A percentile compares a stretch with the other conserved stretches of the same genome.
Evolutionary conservation across 2,113 vertebrate species (phyloP).

Genomic region (Neodon shergylaensis): DNA sequence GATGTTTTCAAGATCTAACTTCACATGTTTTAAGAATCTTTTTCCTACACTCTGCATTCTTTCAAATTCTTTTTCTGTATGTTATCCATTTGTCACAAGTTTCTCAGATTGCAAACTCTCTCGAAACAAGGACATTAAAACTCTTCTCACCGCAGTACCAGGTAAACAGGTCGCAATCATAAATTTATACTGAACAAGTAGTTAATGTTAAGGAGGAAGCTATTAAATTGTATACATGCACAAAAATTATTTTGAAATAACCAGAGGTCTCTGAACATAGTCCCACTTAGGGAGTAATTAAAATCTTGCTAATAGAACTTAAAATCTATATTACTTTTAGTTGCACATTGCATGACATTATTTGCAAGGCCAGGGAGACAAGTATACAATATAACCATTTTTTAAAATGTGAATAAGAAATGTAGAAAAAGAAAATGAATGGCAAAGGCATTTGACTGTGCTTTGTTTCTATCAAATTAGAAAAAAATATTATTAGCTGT

Average conservation of each 20-base stretch:
- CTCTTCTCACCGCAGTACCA: not conserved
- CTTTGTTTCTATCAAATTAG: constrained; percentile 41
- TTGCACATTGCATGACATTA: not conserved
- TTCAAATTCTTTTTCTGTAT: not conserved
- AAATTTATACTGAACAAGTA: not conserved
- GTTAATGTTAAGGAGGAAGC: not conserved
- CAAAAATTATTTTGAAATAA: not conserved
- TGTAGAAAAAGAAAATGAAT: constrained; percentile 12
- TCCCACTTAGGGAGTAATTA: not conserved
- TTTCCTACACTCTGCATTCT: not conserved
- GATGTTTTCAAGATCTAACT: not conserved
- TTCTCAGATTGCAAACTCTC: not conserved
- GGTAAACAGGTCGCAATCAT: not conserved
- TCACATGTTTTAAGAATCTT: not conserved
- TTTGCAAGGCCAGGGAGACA: constrained; percentile 2
- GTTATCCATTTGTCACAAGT: not conserved
- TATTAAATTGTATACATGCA: not conserved
- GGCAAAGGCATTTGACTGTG: not conserved
- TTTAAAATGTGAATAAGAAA: constrained; percentile 34
- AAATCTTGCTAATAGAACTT: constrained; percentile 24
- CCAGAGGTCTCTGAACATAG: not conserved
- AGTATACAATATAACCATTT: not conserved
- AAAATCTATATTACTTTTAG: constrained; percentile 16
- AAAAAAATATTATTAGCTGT: not conserved
- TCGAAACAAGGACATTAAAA: not conserved